phyloP scores from a whole-genome alignment of 2,113 vertebrate genomes.

The Calyptommatus sinebrachiatus region DNA sequence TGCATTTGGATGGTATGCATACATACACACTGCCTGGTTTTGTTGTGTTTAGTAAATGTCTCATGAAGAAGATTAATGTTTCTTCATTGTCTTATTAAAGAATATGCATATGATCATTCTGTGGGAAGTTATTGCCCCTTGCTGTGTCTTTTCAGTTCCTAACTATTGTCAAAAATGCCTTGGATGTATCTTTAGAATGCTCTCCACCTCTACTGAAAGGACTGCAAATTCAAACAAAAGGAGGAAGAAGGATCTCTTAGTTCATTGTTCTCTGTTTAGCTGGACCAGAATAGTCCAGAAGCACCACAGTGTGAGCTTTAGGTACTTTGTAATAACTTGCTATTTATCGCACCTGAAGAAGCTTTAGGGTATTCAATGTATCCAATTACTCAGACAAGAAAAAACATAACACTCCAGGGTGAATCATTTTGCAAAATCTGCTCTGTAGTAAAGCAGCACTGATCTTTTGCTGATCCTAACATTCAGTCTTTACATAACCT shows the following conservation, averaged over 20 bases:
- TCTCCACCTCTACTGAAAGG: slow-evolving; percentile 40
- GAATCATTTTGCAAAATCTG: slow-evolving; percentile 41
- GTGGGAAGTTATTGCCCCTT: slow-evolving; percentile 56
- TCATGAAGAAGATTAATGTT: slow-evolving; percentile 42
- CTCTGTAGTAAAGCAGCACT: slow-evolving; percentile 36
- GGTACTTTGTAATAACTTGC: slow-evolving; percentile 54
- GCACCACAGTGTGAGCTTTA: slow-evolving; percentile 58
- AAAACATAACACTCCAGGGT: slow-evolving; percentile 36
- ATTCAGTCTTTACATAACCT: no score
- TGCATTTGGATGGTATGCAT: background rate
- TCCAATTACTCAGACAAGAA: slow-evolving; percentile 51
- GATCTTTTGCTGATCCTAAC: slow-evolving; percentile 7
- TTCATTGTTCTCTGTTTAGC: slow-evolving; percentile 64
- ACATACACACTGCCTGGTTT: background rate
- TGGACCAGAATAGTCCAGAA: slow-evolving; percentile 60
- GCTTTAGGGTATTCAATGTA: slow-evolving; percentile 59
- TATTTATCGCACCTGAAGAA: slow-evolving; percentile 56
- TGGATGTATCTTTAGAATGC: slow-evolving; percentile 41
- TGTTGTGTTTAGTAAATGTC: background rate
- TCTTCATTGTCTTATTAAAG: slow-evolving; percentile 53
- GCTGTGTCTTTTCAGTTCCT: slow-evolving; percentile 53
- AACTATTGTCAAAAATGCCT: slow-evolving; percentile 42
- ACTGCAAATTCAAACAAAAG: slow-evolving; percentile 54
- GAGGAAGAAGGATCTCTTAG: slow-evolving; percentile 51
- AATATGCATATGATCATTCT: slow-evolving; percentile 62